Evolutionary conservation across 1,140 invertebrate genomes (phyloP).

Genomic region (Zaprionus taronus): DNA sequence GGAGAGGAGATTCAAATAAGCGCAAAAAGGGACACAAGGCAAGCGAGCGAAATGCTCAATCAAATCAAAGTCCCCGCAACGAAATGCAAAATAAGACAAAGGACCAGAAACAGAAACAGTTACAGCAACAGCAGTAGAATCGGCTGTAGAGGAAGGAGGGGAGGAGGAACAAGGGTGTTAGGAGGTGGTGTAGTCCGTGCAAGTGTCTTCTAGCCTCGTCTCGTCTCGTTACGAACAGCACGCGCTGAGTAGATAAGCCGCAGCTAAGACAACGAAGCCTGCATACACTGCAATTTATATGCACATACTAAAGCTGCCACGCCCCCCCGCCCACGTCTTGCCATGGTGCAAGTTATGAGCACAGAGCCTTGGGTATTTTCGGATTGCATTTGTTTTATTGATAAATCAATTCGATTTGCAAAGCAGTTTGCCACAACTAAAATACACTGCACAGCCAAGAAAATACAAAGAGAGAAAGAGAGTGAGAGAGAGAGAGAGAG

Average conservation of each 20-base stretch:
- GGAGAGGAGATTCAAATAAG: constrained; percentile 61
- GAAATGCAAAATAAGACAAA: constrained; percentile 76
- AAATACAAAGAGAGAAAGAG: not conserved
- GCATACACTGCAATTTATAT: constrained; percentile 27
- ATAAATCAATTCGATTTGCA: constrained; percentile 23
- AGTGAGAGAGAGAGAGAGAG: not conserved
- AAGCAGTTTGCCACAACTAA: constrained; percentile 14
- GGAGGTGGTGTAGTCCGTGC: constrained; percentile 2
- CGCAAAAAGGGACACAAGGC: constrained; percentile 45
- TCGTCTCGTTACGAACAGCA: constrained; percentile 11
- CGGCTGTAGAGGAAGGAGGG: not conserved
- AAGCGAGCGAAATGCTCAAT: constrained; percentile 69
- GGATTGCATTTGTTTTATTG: constrained; percentile 29
- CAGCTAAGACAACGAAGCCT: constrained; percentile 32
- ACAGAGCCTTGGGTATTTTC: not conserved
- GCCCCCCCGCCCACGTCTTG: not conserved
- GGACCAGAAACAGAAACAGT: constrained; percentile 33
- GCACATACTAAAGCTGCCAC: not conserved
- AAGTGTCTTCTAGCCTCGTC: constrained; percentile 21
- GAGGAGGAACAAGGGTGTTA: too few relatives aligned
- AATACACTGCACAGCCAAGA: constrained; percentile 14
- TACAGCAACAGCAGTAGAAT: constrained; percentile 2
- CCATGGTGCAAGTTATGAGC: not conserved
- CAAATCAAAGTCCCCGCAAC: constrained; percentile 66
- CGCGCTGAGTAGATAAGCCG: constrained; percentile 22